Percentiles rank a stretch among this genome's conserved stretches.
Evolutionary conservation across 2,888 invertebrate species (phyloP).

Genomic region (Neoscelio sp.): DNA sequence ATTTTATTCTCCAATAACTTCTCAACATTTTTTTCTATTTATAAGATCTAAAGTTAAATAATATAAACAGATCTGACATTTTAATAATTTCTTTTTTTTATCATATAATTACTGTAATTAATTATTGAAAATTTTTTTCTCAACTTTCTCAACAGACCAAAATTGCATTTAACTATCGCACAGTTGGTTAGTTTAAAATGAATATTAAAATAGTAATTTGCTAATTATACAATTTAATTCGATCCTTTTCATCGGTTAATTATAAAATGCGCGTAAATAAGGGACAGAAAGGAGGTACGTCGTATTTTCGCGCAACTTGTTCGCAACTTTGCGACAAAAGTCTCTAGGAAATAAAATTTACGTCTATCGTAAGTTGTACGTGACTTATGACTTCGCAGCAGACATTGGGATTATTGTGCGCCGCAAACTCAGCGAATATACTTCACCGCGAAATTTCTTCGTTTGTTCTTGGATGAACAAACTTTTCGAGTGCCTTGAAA

Average conservation of each 20-base stretch:
- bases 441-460: slow-evolving; percentile 56
- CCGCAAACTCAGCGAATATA: slow-evolving; percentile 60
- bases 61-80: no score
- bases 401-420: slow-evolving; percentile 64
- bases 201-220: no score
- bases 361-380: slow-evolving; percentile 65
- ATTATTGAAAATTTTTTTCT: no score
- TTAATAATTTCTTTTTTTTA: no score
- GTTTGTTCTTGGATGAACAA: slow-evolving; percentile 52
- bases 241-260: slow-evolving; percentile 58
- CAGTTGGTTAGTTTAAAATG: no score
- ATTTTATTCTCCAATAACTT: no score
- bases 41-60: no score
- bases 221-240: no score
- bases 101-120: no score
- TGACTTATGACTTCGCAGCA: slow-evolving; percentile 61
- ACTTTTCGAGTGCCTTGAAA: slow-evolving; percentile 54
- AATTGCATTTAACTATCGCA: no score
- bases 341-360: slow-evolving; percentile 64
- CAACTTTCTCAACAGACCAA: no score
- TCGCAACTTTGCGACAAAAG: slow-evolving; percentile 61
- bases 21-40: no score
- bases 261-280: slow-evolving; percentile 48
- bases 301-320: slow-evolving; percentile 44
- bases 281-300: slow-evolving; percentile 16